Percentiles rank a stretch among this genome's conserved stretches.
phyloP scores from a whole-genome alignment of 2,888 invertebrate genomes.

The Anoncus sp. region DNA sequence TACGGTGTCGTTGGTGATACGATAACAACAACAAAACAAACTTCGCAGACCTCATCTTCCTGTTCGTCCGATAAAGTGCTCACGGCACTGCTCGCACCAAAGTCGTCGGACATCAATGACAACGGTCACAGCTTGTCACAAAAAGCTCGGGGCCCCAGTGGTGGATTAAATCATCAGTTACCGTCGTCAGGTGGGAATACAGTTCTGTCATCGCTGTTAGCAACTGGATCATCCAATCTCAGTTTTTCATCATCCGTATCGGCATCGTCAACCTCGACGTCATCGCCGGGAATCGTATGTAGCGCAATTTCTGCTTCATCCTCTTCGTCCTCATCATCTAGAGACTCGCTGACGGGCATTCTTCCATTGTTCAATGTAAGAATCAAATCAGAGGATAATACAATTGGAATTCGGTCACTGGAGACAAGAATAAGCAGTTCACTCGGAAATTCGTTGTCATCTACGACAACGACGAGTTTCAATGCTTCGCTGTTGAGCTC shows the following conservation, averaged over 20 bases:
- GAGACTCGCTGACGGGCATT: constrained; percentile 76
- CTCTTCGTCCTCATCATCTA: constrained; percentile 66
- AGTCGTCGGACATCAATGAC: constrained; percentile 65
- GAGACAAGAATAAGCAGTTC: constrained; percentile 63
- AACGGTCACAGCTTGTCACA: constrained; percentile 57
- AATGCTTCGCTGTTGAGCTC: constrained; percentile 75
- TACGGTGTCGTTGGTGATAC: constrained; percentile 64
- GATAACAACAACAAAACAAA: constrained; percentile 41
- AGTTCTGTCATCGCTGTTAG: constrained; percentile 71
- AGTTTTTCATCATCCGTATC: constrained; percentile 59
- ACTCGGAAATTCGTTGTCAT: constrained; percentile 46
- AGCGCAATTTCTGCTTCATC: constrained; percentile 60
- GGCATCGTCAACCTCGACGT: constrained; percentile 59
- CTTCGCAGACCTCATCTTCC: constrained; percentile 49
- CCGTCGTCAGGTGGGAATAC: constrained; percentile 60
- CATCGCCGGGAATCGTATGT: constrained; percentile 60
- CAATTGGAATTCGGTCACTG: constrained; percentile 50
- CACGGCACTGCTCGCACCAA: constrained; percentile 69
- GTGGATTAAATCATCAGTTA: constrained; percentile 43
- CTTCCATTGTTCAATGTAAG: constrained; percentile 73
- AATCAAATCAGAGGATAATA: constrained; percentile 76
- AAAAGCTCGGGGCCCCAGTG: constrained; percentile 3
- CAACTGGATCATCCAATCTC: constrained; percentile 64
- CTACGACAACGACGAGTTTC: constrained; percentile 61
- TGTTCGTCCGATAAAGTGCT: constrained; percentile 67